phyloP scores from a whole-genome alignment of 2,888 invertebrate genomes.

The Drosophila kanekoi region DNA sequence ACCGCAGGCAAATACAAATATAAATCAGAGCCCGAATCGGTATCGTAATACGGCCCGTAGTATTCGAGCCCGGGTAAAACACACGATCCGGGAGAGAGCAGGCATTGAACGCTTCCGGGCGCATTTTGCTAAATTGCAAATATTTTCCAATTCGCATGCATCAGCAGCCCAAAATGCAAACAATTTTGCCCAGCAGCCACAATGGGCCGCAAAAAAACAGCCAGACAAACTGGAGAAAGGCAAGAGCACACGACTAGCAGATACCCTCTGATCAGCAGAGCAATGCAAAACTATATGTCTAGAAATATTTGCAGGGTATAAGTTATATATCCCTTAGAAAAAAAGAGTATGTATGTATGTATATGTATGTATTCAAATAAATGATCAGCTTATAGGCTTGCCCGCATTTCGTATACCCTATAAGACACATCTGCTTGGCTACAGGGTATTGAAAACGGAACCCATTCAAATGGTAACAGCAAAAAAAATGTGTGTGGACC shows the following conservation, averaged over 20 bases:
- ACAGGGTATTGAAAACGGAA: conserved; percentile 19
- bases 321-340: too few relatives aligned
- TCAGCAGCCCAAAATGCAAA: conserved; percentile 73
- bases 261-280: conserved; percentile 4
- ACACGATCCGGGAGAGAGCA: conserved; percentile 20
- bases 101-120: conserved; percentile 67
- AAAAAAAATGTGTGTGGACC: conserved; percentile 39
- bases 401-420: neutral
- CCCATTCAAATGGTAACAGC: conserved; percentile 16
- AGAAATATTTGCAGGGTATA: too few relatives aligned
- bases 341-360: too few relatives aligned
- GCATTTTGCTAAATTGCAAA: conserved; percentile 81
- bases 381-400: neutral
- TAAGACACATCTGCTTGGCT: conserved; percentile 11
- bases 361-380: too few relatives aligned
- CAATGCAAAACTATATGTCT: neutral
- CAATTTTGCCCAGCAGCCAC: conserved; percentile 71
- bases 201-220: conserved; percentile 31
- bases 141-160: conserved; percentile 79
- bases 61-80: conserved; percentile 16
- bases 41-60: too few relatives aligned
- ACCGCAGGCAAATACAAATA: conserved; percentile 58
- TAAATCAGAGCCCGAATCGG: conserved; percentile 48
- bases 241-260: neutral
- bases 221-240: neutral